Conservation (phyloP, 2,113 vertebrate genomes). For the Lophius piscatorius region DNA sequence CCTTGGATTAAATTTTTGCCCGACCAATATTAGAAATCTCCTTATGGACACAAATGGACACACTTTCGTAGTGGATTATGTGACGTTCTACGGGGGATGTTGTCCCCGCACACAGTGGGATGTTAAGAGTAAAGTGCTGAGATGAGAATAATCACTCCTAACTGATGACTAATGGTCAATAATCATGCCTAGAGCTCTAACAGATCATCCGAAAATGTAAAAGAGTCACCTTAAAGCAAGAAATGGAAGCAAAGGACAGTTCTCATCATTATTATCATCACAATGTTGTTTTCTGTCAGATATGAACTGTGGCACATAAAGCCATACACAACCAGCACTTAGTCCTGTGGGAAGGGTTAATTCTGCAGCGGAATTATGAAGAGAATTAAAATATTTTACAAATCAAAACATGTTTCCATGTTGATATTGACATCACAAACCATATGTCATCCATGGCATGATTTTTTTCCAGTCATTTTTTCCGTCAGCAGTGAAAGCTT, state of each 20-base stretch:
- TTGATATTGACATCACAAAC: background rate
- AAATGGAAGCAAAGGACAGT: background rate
- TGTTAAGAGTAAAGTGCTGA: constrained; percentile 55
- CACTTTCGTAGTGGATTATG: constrained; percentile 82
- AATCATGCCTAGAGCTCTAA: constrained; percentile 22
- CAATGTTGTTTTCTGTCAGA: background rate
- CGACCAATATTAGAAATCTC: constrained; percentile 83
- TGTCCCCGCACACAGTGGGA: constrained; percentile 53
- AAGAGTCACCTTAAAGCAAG: background rate
- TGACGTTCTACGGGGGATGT: constrained; percentile 76
- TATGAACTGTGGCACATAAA: background rate
- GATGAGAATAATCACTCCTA: constrained; percentile 75
- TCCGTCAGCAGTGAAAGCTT: background rate
- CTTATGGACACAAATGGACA: constrained; percentile 80
- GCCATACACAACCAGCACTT: background rate
- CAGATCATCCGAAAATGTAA: background rate
- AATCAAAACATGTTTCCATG: too few relatives aligned
- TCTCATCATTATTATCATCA: background rate
- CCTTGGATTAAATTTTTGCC: constrained; percentile 41
- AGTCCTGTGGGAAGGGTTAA: background rate
- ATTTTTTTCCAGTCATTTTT: background rate
- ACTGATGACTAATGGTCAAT: constrained; percentile 35
- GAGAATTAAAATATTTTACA: background rate
- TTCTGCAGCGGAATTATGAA: background rate
- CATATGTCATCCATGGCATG: background rate